Evolutionary conservation across 2,113 vertebrate genomes (phyloP).

Genomic region (Alethe diademata): DNA sequence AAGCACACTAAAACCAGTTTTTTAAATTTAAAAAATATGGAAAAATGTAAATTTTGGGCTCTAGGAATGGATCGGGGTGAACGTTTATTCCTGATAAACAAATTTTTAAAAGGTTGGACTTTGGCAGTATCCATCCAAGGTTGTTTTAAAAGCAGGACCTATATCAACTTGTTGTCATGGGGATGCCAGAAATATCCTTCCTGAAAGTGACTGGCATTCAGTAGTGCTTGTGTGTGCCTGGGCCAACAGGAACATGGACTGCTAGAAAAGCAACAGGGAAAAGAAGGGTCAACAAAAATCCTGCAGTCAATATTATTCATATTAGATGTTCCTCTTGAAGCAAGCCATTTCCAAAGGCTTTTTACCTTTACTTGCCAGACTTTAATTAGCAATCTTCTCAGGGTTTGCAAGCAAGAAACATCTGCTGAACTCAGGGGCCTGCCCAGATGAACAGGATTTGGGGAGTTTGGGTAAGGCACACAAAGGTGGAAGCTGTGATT

Average conservation of each 20-base stretch:
- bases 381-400: not conserved
- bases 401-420: not conserved
- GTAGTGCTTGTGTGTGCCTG: slow-evolving; percentile 13
- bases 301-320: slow-evolving; percentile 1
- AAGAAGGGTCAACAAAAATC: slow-evolving; percentile 23
- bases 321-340: not conserved
- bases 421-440: not conserved
- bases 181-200: slow-evolving; percentile 48
- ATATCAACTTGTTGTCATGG: slow-evolving; percentile 35
- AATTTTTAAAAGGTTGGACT: not conserved
- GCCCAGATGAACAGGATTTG: not conserved
- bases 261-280: not conserved
- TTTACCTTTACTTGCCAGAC: not conserved
- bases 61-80: not conserved
- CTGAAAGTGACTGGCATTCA: slow-evolving; percentile 2
- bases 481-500: not conserved
- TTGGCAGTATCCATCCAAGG: not conserved
- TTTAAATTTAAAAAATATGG: rapidly evolving
- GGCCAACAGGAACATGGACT: slow-evolving; percentile 15
- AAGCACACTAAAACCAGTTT: not conserved
- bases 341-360: not conserved
- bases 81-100: not conserved
- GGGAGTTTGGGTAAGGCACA: not conserved
- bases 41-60: not conserved
- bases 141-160: not conserved